These are phyloP conservation scores for Tetramorium simillimum DNA, from an alignment of 1,140 invertebrate genomes.

Conservation along the genomic window DNA sequence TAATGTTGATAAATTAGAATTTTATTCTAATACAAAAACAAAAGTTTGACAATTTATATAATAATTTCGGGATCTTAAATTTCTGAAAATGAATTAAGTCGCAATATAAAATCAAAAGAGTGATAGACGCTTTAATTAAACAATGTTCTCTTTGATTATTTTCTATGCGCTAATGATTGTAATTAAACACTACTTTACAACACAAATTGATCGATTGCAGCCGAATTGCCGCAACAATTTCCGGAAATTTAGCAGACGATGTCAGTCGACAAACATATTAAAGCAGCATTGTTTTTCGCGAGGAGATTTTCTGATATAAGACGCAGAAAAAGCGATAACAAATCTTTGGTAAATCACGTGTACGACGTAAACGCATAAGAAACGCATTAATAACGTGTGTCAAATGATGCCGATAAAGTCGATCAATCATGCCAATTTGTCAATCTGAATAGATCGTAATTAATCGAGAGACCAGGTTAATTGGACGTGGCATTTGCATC, in stretches of 20 bases:
- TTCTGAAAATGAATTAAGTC: background rate
- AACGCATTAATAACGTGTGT: conserved; percentile 59
- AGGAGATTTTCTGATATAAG: background rate
- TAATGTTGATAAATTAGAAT: background rate
- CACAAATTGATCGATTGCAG: background rate
- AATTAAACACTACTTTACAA: conserved; percentile 7
- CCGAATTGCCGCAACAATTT: background rate
- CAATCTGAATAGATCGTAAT: conserved; percentile 74
- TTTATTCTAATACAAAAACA: background rate
- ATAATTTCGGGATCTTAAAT: background rate
- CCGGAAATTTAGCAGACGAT: conserved; percentile 25
- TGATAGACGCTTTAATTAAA: background rate
- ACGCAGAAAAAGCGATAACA: background rate
- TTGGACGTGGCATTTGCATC: conserved; percentile 77
- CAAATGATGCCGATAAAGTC: conserved; percentile 66
- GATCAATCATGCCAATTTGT: conserved; percentile 74
- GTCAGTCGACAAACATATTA: conserved; percentile 4
- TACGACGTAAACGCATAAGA: background rate
- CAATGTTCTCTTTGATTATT: background rate
- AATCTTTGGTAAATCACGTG: background rate
- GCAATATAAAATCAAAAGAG: background rate
- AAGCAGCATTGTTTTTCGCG: background rate
- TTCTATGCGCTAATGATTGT: background rate
- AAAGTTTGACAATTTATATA: background rate
- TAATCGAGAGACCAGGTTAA: conserved; percentile 75